Conservation (phyloP, 1,140 invertebrate genomes). For the Drosophila ambigua region DNA sequence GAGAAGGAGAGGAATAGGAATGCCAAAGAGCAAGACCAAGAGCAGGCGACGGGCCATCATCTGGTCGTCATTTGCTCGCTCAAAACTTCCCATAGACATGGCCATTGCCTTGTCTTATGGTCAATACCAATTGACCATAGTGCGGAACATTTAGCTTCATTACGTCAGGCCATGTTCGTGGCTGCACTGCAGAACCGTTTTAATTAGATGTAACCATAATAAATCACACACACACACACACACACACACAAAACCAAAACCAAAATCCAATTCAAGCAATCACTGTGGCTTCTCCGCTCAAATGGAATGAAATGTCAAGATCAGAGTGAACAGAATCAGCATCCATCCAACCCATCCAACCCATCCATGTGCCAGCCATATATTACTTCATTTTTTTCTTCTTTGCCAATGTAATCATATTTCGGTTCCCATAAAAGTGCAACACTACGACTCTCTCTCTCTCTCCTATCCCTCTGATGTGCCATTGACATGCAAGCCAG, state of each 20-base stretch:
- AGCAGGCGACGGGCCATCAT: conserved; percentile 6
- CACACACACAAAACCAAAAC: conserved; percentile 19
- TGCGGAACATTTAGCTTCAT: conserved; percentile 81
- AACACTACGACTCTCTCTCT: too few relatives aligned
- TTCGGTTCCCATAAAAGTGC: conserved; percentile 25
- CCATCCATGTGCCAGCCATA: too few relatives aligned
- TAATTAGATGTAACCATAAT: conserved; percentile 81
- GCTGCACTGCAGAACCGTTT: conserved; percentile 73
- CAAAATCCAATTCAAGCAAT: neutral
- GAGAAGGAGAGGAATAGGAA: conserved; percentile 4
- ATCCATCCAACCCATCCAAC: conserved; percentile 3
- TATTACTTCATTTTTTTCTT: neutral
- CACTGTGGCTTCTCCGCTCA: neutral
- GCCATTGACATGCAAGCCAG: conserved; percentile 58
- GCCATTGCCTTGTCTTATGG: conserved; percentile 64
- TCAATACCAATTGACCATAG: conserved; percentile 78
- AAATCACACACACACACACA: conserved; percentile 46
- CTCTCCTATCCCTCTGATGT: conserved; percentile 33
- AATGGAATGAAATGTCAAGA: neutral
- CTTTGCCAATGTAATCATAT: neutral
- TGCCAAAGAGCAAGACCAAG: too few relatives aligned
- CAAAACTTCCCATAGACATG: conserved; percentile 1
- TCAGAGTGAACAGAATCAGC: conserved; percentile 24
- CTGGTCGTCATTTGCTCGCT: conserved; percentile 8
- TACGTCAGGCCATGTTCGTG: conserved; percentile 73